These are phyloP conservation scores for Parotia lawesii DNA, from an alignment of 2,113 vertebrate genomes.

Conservation along the genomic window DNA sequence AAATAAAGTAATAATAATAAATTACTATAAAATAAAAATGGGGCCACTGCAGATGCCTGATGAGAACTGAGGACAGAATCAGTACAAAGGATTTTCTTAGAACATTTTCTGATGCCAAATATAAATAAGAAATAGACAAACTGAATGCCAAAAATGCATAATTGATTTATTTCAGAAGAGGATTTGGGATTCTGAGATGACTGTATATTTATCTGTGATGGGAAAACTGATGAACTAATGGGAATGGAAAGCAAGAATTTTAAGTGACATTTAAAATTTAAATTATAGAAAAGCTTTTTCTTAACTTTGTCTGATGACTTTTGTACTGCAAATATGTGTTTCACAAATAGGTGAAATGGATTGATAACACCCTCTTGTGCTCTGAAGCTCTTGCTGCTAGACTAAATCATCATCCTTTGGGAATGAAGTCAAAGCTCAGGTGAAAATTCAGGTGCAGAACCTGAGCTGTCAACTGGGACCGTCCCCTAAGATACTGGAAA, in stretches of 20 bases:
- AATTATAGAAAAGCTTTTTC: neutral
- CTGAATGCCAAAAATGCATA: neutral
- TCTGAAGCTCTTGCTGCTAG: neutral
- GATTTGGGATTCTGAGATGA: neutral
- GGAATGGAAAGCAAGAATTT: neutral
- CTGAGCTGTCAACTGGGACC: neutral
- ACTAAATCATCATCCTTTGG: neutral
- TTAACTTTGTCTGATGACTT: neutral
- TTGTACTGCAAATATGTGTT: neutral
- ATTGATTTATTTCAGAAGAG: neutral
- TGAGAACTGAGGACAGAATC: neutral
- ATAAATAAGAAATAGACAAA: neutral
- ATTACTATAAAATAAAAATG: neutral
- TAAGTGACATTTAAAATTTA: neutral
- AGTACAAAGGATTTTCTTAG: neutral
- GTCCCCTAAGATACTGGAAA: neutral
- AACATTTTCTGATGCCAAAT: neutral
- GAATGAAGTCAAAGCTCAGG: neutral
- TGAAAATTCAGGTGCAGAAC: neutral
- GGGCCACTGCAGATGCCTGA: neutral
- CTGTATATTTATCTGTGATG: neutral
- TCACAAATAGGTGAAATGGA: neutral
- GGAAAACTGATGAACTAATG: neutral
- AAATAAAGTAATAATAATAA: neutral
- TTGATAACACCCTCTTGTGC: fast-evolving